phyloP scores from a whole-genome alignment of 1,140 invertebrate species.

The Glossosoma conforme region DNA sequence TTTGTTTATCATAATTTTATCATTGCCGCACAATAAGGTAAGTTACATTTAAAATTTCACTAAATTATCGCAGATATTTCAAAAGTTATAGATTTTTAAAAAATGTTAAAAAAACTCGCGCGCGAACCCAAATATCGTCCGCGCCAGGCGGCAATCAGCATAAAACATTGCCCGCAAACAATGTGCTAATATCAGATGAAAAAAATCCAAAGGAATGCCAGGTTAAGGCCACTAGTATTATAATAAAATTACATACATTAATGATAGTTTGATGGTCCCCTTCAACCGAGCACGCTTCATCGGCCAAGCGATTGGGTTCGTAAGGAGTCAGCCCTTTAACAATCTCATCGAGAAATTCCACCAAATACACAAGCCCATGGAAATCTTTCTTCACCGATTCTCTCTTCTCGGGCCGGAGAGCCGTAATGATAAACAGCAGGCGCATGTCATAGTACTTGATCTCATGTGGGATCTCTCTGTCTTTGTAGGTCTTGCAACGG shows the following conservation, averaged over 20 bases:
- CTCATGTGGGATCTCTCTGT: constrained; percentile 55
- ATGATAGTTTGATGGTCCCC: constrained; percentile 34
- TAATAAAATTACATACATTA: constrained; percentile 30
- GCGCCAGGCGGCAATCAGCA: too few relatives aligned
- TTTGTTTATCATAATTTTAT: too few relatives aligned
- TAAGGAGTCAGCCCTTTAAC: constrained; percentile 47
- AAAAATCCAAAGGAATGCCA: neutral
- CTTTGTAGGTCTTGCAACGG: constrained; percentile 64
- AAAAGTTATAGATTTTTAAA: too few relatives aligned
- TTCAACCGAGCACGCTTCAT: constrained; percentile 31
- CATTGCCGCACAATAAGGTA: too few relatives aligned
- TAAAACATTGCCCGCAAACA: too few relatives aligned
- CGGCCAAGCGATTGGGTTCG: constrained; percentile 30
- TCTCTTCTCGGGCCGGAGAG: constrained; percentile 67
- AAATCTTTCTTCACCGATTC: constrained; percentile 68
- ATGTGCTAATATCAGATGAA: too few relatives aligned
- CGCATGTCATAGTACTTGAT: constrained; percentile 86
- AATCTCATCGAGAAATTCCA: constrained; percentile 73
- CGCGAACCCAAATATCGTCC: too few relatives aligned
- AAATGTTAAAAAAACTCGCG: too few relatives aligned
- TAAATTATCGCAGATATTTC: too few relatives aligned
- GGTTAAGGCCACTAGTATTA: neutral
- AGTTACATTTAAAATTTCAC: too few relatives aligned
- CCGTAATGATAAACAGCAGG: constrained; percentile 83
- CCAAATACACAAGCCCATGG: constrained; percentile 75